These are phyloP conservation scores for Apamea crenata DNA, from an alignment of 2,888 invertebrate genomes.

Conservation along the genomic window DNA sequence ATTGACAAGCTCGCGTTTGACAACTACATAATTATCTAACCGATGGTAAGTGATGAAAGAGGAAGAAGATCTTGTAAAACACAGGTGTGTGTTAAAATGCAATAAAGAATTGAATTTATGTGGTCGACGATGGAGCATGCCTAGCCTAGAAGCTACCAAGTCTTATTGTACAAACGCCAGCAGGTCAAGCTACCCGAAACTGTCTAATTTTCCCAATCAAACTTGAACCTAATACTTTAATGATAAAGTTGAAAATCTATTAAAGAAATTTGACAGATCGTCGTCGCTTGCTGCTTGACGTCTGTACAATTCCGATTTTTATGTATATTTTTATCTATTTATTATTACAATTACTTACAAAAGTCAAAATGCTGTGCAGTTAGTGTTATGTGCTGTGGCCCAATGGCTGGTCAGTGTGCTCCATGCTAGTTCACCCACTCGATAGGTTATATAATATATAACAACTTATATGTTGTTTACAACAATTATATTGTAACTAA, in stretches of 20 bases:
- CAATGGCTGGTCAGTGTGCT: neutral
- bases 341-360: too few species aligned
- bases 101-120: neutral
- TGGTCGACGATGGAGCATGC: neutral
- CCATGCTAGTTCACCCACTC: neutral
- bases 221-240: too few species aligned
- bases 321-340: too few species aligned
- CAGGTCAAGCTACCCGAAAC: too few species aligned
- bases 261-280: too few species aligned
- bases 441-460: neutral
- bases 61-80: too few species aligned
- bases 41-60: too few species aligned
- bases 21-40: neutral
- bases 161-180: neutral
- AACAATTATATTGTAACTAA: neutral
- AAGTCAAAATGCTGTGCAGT: neutral
- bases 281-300: too few species aligned
- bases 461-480: neutral
- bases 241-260: too few species aligned
- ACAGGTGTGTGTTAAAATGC: too few species aligned
- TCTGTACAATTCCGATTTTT: too few species aligned
- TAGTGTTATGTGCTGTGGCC: neutral
- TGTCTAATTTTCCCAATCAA: too few species aligned
- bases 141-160: neutral
- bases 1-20: neutral